phyloP scores from a whole-genome alignment of 2,113 vertebrate genomes.

The Salvelinus sp. region DNA sequence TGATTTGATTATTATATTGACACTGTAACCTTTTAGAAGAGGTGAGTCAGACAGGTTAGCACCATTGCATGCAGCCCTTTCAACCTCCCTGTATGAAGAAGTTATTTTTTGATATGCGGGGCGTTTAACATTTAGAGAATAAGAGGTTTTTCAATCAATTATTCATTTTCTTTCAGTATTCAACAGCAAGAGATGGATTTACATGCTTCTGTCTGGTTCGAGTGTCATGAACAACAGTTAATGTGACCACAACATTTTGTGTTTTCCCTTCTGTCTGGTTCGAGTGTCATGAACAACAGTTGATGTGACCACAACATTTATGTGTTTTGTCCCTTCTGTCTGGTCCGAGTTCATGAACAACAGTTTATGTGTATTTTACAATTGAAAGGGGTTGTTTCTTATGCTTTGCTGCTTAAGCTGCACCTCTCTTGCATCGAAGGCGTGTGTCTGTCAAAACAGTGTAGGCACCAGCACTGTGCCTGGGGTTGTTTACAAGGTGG shows the following conservation, averaged over 20 bases:
- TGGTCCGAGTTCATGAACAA: slow-evolving; percentile 8
- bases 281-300: not conserved
- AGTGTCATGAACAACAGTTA: too few relatives aligned
- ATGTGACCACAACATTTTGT: too few relatives aligned
- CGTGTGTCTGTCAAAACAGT: slow-evolving; percentile 33
- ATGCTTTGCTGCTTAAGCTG: slow-evolving; percentile 17
- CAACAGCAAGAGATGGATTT: slow-evolving; percentile 1
- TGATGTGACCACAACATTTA: slow-evolving; percentile 9
- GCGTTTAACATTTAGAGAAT: slow-evolving; percentile 72
- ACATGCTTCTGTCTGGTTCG: slow-evolving; percentile 14
- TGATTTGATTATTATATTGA: too few relatives aligned
- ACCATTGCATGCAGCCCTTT: slow-evolving; percentile 49
- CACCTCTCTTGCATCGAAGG: slow-evolving; percentile 9
- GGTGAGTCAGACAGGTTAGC: slow-evolving; percentile 6
- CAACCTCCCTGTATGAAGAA: slow-evolving; percentile 37
- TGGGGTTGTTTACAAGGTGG: slow-evolving; percentile 4
- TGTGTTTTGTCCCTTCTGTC: not conserved
- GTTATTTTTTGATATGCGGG: slow-evolving; percentile 68
- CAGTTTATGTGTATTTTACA: slow-evolving; percentile 25
- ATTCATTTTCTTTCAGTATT: slow-evolving; percentile 46
- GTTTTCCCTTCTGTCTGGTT: too few relatives aligned
- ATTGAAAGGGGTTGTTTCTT: slow-evolving; percentile 34
- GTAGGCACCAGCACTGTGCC: slow-evolving; percentile 9
- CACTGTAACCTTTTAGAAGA: not conserved
- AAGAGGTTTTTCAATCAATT: slow-evolving; percentile 66